Evolutionary conservation across 2,888 invertebrate species (phyloP), one percentile per base, ranked within the genome.

Genomic region (Tetramorium bicarinatum): DNA sequence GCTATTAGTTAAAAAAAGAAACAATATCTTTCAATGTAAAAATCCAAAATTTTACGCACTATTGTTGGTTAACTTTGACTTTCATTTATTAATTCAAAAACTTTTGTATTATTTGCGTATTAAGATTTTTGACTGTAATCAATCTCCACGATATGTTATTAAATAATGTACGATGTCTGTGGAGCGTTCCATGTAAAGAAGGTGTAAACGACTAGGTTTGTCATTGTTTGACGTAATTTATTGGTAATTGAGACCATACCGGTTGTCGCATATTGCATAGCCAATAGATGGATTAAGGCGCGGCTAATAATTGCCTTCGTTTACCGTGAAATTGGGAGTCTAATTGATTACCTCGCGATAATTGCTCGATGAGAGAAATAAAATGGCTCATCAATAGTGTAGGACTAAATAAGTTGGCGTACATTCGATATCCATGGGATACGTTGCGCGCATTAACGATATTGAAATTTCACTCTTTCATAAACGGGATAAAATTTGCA

Each of bases 271-370:
- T 29, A 71, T 54, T 54, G 62, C 25, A 25, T n/a, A 38, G 21
- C 52, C 69, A 69, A 67, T 81, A 81, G 71, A 47, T 56, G 69
- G 64, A 76, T 75, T 61, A 64, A 62, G 69, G 82, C 25, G 54
- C 76, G 71, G 69, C 56, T 76, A 25, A 52, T 82, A 74, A 66
- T 66, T 47, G 41, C 56, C 64, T 56, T 7, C 52, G 67, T 44
- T 66, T 44, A 47, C 38, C 25, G 54, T 38, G 56, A 72, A 81
- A 76, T 74, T 64, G 38, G 52, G 61, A 52, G 47, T 75, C 69
- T 82, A 82, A 82, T 84, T 82, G 82, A 84, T 84, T 75, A 76
- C 29, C 29, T 13, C 8, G 21, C 41, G 61, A 54, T 82, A 82
- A 84, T 84, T 84, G 49, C 84, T 13, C 61, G 47, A 18, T 34